phyloP scores from a whole-genome alignment of 2,113 vertebrate genomes.

The Probosciger aterrimus region DNA sequence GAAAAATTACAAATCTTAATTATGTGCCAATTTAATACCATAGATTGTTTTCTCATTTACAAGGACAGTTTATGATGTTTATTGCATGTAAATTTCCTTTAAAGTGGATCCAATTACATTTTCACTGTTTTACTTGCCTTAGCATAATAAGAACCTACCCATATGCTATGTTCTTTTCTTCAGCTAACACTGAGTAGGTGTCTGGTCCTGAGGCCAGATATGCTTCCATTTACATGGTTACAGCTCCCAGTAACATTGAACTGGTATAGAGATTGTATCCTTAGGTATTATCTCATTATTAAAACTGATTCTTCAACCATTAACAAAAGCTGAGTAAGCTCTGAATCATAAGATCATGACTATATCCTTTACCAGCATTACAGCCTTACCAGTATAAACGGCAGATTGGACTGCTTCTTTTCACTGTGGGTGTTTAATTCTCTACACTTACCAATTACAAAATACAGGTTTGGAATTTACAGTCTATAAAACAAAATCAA shows the following conservation, averaged over 20 bases:
- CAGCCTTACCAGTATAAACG: background rate
- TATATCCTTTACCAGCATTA: background rate
- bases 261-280: background rate
- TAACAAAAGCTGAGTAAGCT: conserved; percentile 15
- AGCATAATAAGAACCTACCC: background rate
- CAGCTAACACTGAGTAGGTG: background rate
- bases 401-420: background rate
- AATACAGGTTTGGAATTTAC: background rate
- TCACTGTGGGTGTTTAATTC: background rate
- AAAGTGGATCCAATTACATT: background rate
- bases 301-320: background rate
- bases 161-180: background rate
- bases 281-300: conserved; percentile 5
- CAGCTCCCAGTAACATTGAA: background rate
- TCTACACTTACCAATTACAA: background rate
- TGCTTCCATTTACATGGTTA: background rate
- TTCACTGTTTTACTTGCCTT: background rate
- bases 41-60: background rate
- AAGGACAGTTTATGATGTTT: background rate
- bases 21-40: background rate
- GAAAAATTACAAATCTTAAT: background rate
- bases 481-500: background rate
- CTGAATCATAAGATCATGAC: background rate
- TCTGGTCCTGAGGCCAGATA: background rate
- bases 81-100: background rate